Base-by-base conservation (phyloP, 2,797 vertebrate species). In the Rhadinocentrus ornatus region DNA sequence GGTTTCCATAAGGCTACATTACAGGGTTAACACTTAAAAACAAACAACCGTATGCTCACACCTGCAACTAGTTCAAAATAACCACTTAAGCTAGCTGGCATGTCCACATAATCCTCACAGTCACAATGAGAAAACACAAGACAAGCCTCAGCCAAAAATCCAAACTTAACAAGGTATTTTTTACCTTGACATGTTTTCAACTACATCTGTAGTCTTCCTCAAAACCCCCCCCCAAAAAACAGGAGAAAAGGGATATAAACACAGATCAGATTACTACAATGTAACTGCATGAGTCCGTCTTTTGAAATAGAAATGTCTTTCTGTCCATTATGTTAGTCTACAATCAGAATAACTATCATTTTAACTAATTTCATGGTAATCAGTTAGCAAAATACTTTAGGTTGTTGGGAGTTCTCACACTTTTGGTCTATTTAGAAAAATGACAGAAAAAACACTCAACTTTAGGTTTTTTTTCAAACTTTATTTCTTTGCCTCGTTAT, bases 401-500 rank as follows among this genome's bases (percentile, higher is more conserved):
- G n/a, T 18, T 18, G 41, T 44, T 44, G 2, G 41, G 6, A 20
- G 41, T 46, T 20, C 20, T 46, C 8, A 46, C 26, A 54, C 0
- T 56, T 66, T 39, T 39, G 35, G 55, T 52, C 53, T 5, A 32
- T 44, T 24, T 4, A 0, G 56, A 65, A 48, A 34, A 50, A 68
- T 5, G 5, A n/a, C n/a, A 37, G 24, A 37, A n/a, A 44, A 20
- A 16, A 74, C 35, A 58, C 48, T 8, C 22, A 54, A 31, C 1
- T 31, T 69, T 18, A 64, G 61, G 63, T 86, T 92, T 87, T 31
- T n/a, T 64, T 88, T 86, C 53, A 92, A 79, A 46, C 87, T 94
- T 92, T 93, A 93, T 93, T 94, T 92, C 52, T 80, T 85, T 52
- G 70, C 86, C 80, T 92, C 78, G 76, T 89, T 77, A 74, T 73